Evolutionary conservation across 2,888 invertebrate species (phyloP), one percentile per base, ranked within the genome.

Genomic region (Podabrus alpinus): DNA sequence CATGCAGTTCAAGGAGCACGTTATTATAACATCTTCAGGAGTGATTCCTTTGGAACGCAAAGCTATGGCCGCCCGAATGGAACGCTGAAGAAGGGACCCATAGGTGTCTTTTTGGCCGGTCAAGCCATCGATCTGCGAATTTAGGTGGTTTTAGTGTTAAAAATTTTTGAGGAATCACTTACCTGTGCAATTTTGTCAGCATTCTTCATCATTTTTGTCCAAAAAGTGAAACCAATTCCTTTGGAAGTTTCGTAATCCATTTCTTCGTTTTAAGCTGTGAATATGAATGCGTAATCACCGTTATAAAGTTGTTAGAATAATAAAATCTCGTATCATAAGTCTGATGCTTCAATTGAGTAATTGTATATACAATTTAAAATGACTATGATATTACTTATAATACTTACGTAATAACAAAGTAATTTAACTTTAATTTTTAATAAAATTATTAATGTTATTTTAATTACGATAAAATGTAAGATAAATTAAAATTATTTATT

Each of bases 1-100:
- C 3, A 89, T 24, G 29, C 88, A 88, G 76, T 88, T 89, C 0
- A 86, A 86, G 3, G 87, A 88, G 84, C 89, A 89, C 1, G 89
- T 77, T 0, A 86, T 80, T 68, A 90, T 85, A 2, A 89, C 87
- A 77, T 90, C 90, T 0, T 88, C 87, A 1, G 79, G 75, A 60
- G 84, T 78, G 1, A 90, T 74, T 9, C 89, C 89, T 24, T 60
- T 64, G 11, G 83, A 85, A 61, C 76, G 71, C 69, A 76, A 66
- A 1, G 15, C 17, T 2, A 71, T 59, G 3, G 74, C 74, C 13
- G 74, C 66, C 4, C 70, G 45, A n/a, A 66, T 59, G 21, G 59
- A 67, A 4, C 77, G 69, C 10, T 16, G 19, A 1, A 69, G 59
- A 5, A 77, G 83, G 5, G 87, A 86, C 1, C 80, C 84, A 64